Evolutionary conservation across 1,140 invertebrate genomes (phyloP), one percentile per base, ranked within the genome.

Genomic region (Nasonia vitripennis): DNA sequence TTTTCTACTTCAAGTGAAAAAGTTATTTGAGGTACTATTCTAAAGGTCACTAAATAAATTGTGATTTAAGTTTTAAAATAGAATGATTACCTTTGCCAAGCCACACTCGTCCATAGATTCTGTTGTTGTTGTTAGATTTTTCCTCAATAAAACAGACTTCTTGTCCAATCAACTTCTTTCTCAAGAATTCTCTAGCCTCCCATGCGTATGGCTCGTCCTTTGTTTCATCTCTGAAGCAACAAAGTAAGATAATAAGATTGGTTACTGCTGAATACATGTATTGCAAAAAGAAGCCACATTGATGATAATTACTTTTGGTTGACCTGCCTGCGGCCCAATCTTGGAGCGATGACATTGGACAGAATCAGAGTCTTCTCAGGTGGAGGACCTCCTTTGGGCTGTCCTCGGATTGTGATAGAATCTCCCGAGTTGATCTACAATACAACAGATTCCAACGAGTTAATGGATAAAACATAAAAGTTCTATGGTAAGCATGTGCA

Each of bases 171-270:
- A 99, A 90, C 91, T 98, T 98, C 90, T 98, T 98, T 41, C 98
- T 94, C 45, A 99, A 93, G 92, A 96, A 99, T 94, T 99, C 98
- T 85, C 98, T 95, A 0, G 98, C 97, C 93, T 99, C 98, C 98
- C 98, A 99, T 2, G 98, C 98, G 94, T 95, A 99, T 10, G 98
- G 97, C 93, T 99, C 98, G 94, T 99, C 98, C 92, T 96, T 96
- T 78, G 96, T 96, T 90, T 96, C 96, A 85, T 96, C 95, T 87
- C 89, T 90, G 94, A 6, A 62, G 6, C 17, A 62, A 6, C 17
- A 20, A 62, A 62, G 1, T n/a, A 27, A 27, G 27, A 27, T 27
- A 27, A 17, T n/a, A 62, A 20, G 4, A 20, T 62, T 62, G 55
- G 2, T 62, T 62, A 62, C 3, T 62, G 55, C 17, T 1, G n/a